Evolutionary conservation across 2,797 vertebrate species (phyloP), one percentile per base, ranked within the genome.

Genomic region (Peromyscus attwateri): DNA sequence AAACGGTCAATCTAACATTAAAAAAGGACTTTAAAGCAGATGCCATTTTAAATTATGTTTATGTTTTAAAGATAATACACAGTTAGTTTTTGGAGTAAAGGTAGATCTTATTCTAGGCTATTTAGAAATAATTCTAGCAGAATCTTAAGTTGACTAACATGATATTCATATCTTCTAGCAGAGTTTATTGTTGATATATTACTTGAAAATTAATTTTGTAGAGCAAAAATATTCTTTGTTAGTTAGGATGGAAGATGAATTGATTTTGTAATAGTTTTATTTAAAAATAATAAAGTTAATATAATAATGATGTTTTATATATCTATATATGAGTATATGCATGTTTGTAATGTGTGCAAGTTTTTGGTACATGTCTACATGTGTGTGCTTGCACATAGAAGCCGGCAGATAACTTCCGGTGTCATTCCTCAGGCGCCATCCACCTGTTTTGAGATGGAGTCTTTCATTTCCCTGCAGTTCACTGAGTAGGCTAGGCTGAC

Each of bases 261-360:
- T 96, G 21, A 97, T 89, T 98, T 96, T 73, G 11, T 57, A 57
- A 93, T 95, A 0, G 13, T 93, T 52, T 52, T 83, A 91, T 79
- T 95, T 55, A 91, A 95, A 55, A 55, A 55, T 17, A 5, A 76
- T 52, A 80, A n/a, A 37, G 29, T 46, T 43, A 64, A 27, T 29
- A 62, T 17, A 62, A 12, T 49, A 66, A 46, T 31, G 17, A 23
- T 6, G 43, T 2, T 66, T 49, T 55, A 25, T 87, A 68, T 55
- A 23, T 52, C 70, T 49, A 4, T 49, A 11, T 8, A 68, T 68
- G 43, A 9, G 29, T 25, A 27, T 52, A 68, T 85, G 31, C 10
- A 46, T 52, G 34, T 10, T 55, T 87, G 64, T 27, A 52, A 52
- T 70, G 31, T 52, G 46, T 52, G 7, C 17, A 46, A 46, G 62